A percentile compares a stretch with the other conserved stretches of the same genome.
These are phyloP conservation scores for Drosophila paramelanica DNA, from an alignment of 2,888 invertebrate species.

Conservation along the genomic window DNA sequence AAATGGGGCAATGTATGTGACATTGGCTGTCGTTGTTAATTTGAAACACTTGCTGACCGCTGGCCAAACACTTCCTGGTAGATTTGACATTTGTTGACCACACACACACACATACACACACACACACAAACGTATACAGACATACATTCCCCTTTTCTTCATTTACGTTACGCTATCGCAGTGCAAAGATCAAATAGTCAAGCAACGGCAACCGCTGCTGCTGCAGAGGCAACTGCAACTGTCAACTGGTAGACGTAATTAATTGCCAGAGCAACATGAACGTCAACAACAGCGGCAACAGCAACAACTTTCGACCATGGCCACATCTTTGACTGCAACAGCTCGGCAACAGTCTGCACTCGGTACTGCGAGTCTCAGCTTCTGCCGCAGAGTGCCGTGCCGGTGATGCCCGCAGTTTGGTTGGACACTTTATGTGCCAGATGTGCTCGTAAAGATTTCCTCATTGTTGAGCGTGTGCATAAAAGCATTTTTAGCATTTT, in stretches of 20 bases:
- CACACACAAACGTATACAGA: conserved; percentile 18
- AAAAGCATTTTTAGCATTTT: conserved; percentile 73
- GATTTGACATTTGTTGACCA: conserved; percentile 64
- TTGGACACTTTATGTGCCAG: conserved; percentile 77
- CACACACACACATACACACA: conserved; percentile 50
- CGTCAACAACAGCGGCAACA: conserved; percentile 43
- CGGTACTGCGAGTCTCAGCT: conserved; percentile 7
- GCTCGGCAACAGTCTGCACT: conserved; percentile 13
- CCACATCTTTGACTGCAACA: conserved; percentile 59
- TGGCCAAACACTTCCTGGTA: conserved; percentile 65
- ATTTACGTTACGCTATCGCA: conserved; percentile 67
- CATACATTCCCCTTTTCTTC: conserved; percentile 9
- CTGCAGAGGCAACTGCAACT: conserved; percentile 63
- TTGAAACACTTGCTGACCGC: conserved; percentile 58
- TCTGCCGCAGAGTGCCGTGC: conserved; percentile 1
- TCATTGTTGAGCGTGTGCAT: conserved; percentile 78
- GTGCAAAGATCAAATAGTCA: conserved; percentile 80
- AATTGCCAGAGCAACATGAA: conserved; percentile 68
- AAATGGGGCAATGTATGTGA: conserved; percentile 48
- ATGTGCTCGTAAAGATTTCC: conserved; percentile 80
- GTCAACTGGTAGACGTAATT: conserved; percentile 73
- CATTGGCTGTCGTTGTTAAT: conserved; percentile 65
- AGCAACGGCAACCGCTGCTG: conserved; percentile 59
- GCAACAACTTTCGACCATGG: conserved; percentile 50
- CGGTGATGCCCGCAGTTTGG: conserved; percentile 47